Base-by-base conservation (phyloP, 2,888 invertebrate species). In the Leucophenga montana region DNA sequence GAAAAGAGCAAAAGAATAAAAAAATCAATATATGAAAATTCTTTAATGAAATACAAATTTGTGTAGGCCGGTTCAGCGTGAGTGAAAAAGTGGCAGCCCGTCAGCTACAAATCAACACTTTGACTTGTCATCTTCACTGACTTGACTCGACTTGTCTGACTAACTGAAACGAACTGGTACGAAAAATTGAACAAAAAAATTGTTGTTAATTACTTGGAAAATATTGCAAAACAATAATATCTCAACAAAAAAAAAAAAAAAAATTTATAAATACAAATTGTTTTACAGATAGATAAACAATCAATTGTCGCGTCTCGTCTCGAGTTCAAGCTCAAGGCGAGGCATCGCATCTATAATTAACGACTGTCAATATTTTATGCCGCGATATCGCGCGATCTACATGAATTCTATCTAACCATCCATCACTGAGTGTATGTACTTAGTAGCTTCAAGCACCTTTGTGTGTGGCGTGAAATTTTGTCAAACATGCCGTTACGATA, bases 201-300 rank as follows among this genome's bases (percentile, higher is more conserved):
- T 27, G 22, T 46, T 64, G 27, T 64, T 64, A 22, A 64, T 46
- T 48, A 48, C 27, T 64, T 48, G 62, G 22, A 64, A 59, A 59
- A 33, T 16, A 33, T 33, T 39, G 6, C 22, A 22, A 46, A 48
- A 18, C 5, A 62, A 46, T 22, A 6, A 62, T 66, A 61, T 11
- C 54, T 20, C 50, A 44, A 67, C 64, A 22, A 22, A 74, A 67
- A 67, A 73, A 75, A 77, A 77, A 77, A 71, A 78, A 75, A 78
- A 72, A 65, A 67, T 39, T 5, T 39, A 1, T 22, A 48, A 53
- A 22, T 62, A 16, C 27, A 27, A 39, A 39, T 39, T 39, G 11
- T 39, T 11, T 39, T 39, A 39, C 16, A 50, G 18, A 50, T 50
- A 50, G 46, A 18, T 13, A 50, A 50, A n/a, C 50, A 50, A 50